Conservation (phyloP, 2,797 vertebrate species). For the Anguilla marmorata region DNA sequence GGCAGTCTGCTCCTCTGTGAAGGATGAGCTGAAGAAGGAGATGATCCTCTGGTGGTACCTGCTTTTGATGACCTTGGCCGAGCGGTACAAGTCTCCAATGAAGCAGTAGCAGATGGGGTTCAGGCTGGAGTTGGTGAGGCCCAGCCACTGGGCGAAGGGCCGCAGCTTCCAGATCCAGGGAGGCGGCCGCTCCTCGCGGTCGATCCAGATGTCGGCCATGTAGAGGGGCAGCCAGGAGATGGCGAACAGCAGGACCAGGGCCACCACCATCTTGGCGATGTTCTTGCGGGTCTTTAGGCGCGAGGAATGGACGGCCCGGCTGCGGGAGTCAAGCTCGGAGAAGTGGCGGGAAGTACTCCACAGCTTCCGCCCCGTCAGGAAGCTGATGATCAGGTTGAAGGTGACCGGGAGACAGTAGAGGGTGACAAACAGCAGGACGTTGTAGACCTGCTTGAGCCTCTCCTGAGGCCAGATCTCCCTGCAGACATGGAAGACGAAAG, state of each 20-base stretch:
- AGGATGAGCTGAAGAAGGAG: slow-evolving; percentile 69
- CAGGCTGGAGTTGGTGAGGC: slow-evolving; percentile 90
- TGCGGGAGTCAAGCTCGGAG: slow-evolving; percentile 73
- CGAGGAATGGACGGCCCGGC: slow-evolving; percentile 74
- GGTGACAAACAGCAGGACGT: slow-evolving; percentile 85
- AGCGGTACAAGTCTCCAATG: slow-evolving; percentile 86
- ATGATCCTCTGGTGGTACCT: slow-evolving; percentile 82
- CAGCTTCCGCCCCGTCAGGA: slow-evolving; percentile 80
- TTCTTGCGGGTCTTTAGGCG: slow-evolving; percentile 85
- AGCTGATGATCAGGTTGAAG: slow-evolving; percentile 88
- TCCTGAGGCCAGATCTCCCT: slow-evolving; percentile 86
- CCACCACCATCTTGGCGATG: slow-evolving; percentile 89
- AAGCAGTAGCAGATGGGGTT: slow-evolving; percentile 94
- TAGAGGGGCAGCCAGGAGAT: slow-evolving; percentile 88
- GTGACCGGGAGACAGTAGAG: slow-evolving; percentile 89
- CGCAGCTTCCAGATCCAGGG: slow-evolving; percentile 84
- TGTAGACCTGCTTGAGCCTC: slow-evolving; percentile 85
- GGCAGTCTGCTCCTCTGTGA: slow-evolving; percentile 58
- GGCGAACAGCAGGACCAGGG: slow-evolving; percentile 83
- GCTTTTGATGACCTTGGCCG: slow-evolving; percentile 82
- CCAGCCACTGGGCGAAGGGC: slow-evolving; percentile 89
- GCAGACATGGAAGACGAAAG: slow-evolving; percentile 78
- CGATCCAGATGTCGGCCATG: slow-evolving; percentile 85
- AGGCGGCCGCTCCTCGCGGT: slow-evolving; percentile 73
- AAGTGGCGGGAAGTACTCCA: slow-evolving; percentile 73